Evolutionary conservation across 2,888 invertebrate genomes (phyloP).

Genomic region (Lutraria lutraria): DNA sequence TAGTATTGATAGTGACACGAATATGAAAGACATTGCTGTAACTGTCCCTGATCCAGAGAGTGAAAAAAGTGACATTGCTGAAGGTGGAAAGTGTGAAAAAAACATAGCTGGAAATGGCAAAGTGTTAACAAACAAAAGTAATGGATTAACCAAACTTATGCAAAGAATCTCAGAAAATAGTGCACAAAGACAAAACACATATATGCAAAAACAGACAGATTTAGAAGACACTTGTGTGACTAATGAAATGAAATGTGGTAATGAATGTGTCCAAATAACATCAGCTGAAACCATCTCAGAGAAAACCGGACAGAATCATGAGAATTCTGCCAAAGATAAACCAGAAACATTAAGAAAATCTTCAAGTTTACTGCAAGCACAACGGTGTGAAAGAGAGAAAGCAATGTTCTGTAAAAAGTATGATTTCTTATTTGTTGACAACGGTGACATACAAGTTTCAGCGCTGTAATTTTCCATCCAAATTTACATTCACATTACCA

Average conservation of each 20-base stretch:
- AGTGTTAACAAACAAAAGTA: neutral
- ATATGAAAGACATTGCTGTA: neutral
- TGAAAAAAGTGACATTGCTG: neutral
- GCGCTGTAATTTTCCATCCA: conserved; percentile 6
- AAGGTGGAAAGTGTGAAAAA: neutral
- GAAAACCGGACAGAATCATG: neutral
- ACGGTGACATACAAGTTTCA: neutral
- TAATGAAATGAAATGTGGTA: neutral
- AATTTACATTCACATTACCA: neutral
- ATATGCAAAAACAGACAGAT: neutral
- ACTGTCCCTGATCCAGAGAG: neutral
- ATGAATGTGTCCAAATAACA: neutral
- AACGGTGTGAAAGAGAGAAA: conserved; percentile 12
- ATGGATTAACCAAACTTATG: conserved; percentile 20
- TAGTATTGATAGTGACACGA: neutral
- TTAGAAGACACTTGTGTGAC: neutral
- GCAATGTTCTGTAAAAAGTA: conserved; percentile 1
- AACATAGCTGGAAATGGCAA: neutral
- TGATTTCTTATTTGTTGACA: neutral
- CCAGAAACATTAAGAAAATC: neutral
- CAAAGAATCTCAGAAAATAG: conserved; percentile 5
- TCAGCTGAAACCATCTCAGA: neutral
- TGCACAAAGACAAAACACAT: neutral
- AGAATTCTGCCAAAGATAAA: neutral
- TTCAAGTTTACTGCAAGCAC: neutral